These are phyloP conservation scores for Gouania willdenowi DNA, from an alignment of 2,797 vertebrate genomes.

Conservation along the genomic window DNA sequence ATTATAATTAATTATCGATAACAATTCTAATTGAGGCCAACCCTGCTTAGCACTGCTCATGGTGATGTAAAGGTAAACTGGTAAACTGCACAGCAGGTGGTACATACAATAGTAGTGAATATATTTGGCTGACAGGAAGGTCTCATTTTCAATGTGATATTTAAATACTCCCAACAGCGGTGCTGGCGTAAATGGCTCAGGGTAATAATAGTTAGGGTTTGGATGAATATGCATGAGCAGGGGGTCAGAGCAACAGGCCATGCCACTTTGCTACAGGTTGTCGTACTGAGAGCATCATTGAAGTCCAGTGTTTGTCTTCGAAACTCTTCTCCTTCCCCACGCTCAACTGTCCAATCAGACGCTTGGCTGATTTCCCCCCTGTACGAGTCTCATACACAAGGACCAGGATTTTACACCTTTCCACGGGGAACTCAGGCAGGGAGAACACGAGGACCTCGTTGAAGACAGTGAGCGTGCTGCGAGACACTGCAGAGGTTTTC, in stretches of 20 bases:
- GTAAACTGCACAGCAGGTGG: too few relatives aligned
- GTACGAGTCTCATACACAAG: slow-evolving; percentile 63
- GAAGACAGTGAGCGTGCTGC: slow-evolving; percentile 67
- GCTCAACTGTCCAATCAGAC: slow-evolving; percentile 67
- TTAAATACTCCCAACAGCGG: too few relatives aligned
- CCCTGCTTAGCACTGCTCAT: too few relatives aligned
- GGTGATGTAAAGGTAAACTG: too few relatives aligned
- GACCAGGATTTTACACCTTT: slow-evolving; percentile 63
- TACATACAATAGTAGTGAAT: too few relatives aligned
- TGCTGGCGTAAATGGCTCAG: too few relatives aligned
- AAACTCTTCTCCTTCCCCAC: slow-evolving; percentile 57
- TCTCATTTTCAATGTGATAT: too few relatives aligned
- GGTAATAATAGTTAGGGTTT: too few relatives aligned
- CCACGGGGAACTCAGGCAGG: slow-evolving; percentile 60
- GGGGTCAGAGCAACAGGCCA: slow-evolving; percentile 54
- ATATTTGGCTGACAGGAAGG: too few relatives aligned
- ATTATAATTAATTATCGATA: too few relatives aligned
- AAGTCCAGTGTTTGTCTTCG: slow-evolving; percentile 71
- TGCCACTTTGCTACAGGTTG: slow-evolving; percentile 75
- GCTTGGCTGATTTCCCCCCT: slow-evolving; percentile 48
- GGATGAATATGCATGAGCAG: not conserved
- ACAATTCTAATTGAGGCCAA: too few relatives aligned
- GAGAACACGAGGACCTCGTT: slow-evolving; percentile 76
- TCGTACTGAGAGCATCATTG: slow-evolving; percentile 76
- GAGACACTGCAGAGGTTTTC: slow-evolving; percentile 61